A percentile compares a stretch with the other conserved stretches of the same genome.
These are phyloP conservation scores for Pristiophorus japonicus DNA, from an alignment of 2,113 vertebrate species.

Conservation along the genomic window DNA sequence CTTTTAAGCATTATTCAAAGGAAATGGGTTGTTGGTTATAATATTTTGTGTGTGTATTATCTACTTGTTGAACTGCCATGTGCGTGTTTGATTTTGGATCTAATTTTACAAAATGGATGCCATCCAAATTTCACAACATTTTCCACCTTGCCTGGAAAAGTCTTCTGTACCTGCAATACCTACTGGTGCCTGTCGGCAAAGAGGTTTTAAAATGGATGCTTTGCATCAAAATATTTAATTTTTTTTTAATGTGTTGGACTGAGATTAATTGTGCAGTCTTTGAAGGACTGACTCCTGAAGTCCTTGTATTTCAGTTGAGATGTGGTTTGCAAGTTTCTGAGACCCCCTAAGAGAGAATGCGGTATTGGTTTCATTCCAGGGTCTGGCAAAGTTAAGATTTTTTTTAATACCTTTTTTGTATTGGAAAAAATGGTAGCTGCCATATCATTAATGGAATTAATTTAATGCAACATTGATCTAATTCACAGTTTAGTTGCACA, in stretches of 20 bases:
- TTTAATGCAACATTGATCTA: too few species aligned
- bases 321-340: neutral
- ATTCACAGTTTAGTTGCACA: neutral
- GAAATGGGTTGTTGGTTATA: neutral
- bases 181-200: neutral
- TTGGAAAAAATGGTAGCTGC: neutral
- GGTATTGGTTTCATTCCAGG: neutral
- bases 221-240: neutral
- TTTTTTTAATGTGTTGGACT: neutral
- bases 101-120: conserved; percentile 33
- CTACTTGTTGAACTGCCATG: neutral
- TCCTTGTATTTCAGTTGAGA: neutral
- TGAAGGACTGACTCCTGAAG: neutral
- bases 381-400: neutral
- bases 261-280: neutral
- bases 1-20: neutral
- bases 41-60: neutral
- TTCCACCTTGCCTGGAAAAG: neutral
- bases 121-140: neutral
- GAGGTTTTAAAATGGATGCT: neutral
- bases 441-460: neutral
- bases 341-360: neutral
- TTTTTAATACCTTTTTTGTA: neutral
- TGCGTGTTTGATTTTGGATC: neutral
- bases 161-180: neutral